A percentile compares a stretch with the other conserved stretches of the same genome.
These are phyloP conservation scores for Eulemur rubriventer DNA, from an alignment of 2,797 vertebrate species.

Conservation along the genomic window DNA sequence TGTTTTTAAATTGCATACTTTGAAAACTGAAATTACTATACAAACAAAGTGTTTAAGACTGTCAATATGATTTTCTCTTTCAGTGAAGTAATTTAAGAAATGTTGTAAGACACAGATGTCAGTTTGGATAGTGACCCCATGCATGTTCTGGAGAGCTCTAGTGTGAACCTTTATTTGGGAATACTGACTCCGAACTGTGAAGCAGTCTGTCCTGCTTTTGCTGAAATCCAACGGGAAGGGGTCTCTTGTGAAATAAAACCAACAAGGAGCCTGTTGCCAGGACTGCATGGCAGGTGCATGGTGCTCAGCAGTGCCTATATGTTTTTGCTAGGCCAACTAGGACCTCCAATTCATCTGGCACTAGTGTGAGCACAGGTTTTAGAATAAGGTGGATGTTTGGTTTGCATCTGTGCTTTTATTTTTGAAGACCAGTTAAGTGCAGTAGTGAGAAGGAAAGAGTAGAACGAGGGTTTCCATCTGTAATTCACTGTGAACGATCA, in stretches of 20 bases:
- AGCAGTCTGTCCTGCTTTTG: not conserved
- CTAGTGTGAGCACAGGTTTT: not conserved
- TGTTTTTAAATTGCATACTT: not conserved
- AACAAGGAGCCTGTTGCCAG: fast-evolving
- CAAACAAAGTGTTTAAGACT: not conserved
- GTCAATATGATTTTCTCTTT: not conserved
- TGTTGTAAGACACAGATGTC: not conserved
- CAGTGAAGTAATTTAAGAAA: not conserved
- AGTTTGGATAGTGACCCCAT: not conserved
- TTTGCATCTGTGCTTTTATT: not conserved
- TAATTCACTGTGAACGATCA: not conserved
- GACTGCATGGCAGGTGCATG: not conserved
- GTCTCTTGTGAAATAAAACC: not conserved
- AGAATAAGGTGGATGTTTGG: not conserved
- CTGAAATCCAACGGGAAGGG: not conserved
- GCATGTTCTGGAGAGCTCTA: not conserved
- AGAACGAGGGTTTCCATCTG: not conserved
- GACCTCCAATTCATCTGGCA: no score
- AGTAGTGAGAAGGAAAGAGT: not conserved
- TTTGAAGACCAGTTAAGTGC: not conserved
- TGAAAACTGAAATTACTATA: not conserved
- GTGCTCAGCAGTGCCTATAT: not conserved
- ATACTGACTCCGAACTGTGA: not conserved
- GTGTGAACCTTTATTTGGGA: not conserved
- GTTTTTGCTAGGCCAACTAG: not conserved